Evolutionary conservation across 1,140 invertebrate species (phyloP).

Genomic region (Drosophila auraria): DNA sequence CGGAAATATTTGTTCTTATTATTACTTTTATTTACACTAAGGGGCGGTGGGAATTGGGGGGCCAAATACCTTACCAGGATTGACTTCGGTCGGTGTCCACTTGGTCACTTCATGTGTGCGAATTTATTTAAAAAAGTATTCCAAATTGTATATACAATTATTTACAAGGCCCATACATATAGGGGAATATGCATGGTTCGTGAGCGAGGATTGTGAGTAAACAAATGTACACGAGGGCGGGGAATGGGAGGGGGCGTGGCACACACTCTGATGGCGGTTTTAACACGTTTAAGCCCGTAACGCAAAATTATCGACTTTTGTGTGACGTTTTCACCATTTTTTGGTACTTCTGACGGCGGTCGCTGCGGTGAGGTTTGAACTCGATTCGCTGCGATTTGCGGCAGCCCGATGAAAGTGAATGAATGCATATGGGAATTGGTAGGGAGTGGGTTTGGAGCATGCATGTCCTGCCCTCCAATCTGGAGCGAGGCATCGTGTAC

Average conservation of each 20-base stretch:
- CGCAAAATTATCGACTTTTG: slow-evolving; percentile 79
- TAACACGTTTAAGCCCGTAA: slow-evolving; percentile 74
- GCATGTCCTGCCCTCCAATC: slow-evolving; percentile 28
- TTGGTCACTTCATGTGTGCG: slow-evolving; percentile 63
- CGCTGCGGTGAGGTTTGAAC: slow-evolving; percentile 62
- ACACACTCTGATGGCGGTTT: slow-evolving; percentile 67
- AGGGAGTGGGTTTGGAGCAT: background rate
- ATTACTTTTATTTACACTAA: slow-evolving; percentile 50
- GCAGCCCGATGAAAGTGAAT: slow-evolving; percentile 54
- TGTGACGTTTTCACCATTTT: slow-evolving; percentile 70
- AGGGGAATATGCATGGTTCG: slow-evolving; percentile 44
- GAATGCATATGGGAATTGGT: slow-evolving; percentile 16
- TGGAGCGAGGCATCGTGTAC: slow-evolving; percentile 6
- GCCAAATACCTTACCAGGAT: slow-evolving; percentile 72
- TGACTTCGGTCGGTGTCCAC: slow-evolving; percentile 47
- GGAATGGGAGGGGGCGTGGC: slow-evolving; percentile 4
- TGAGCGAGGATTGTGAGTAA: slow-evolving; percentile 10
- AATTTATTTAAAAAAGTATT: slow-evolving; percentile 48
- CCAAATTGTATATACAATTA: slow-evolving; percentile 65
- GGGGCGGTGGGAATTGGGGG: background rate
- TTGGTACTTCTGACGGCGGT: slow-evolving; percentile 56
- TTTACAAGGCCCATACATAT: slow-evolving; percentile 42
- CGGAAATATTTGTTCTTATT: slow-evolving; percentile 56
- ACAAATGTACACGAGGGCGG: background rate
- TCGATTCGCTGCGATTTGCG: slow-evolving; percentile 59